phyloP scores from a whole-genome alignment of 2,113 vertebrate species.

The Seriola quinqueradiata region DNA sequence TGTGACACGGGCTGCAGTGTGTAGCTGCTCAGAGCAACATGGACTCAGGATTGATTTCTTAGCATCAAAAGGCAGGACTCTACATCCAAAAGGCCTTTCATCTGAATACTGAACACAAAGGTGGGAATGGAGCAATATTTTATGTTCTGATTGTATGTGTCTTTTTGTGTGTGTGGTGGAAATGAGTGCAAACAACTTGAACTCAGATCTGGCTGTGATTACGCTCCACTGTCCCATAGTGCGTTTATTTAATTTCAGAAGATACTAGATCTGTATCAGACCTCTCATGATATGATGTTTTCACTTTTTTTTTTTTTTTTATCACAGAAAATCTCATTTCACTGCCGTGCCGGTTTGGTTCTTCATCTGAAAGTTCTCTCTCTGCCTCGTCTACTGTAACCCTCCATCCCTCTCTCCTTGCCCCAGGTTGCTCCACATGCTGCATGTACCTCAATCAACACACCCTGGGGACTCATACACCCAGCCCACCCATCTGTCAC shows the following conservation, averaged over 20 bases:
- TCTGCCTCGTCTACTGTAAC: background rate
- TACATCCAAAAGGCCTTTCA: slow-evolving; percentile 62
- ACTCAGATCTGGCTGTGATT: slow-evolving; percentile 43
- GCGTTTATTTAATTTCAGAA: slow-evolving; percentile 50
- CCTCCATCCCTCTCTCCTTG: slow-evolving; percentile 10
- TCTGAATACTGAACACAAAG: slow-evolving; percentile 63
- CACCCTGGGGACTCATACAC: slow-evolving; percentile 30
- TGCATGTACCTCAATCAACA: slow-evolving; percentile 49
- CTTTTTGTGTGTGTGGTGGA: slow-evolving; percentile 21
- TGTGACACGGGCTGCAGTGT: slow-evolving; percentile 25
- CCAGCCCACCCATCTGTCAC: slow-evolving; percentile 58
- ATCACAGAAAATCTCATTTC: slow-evolving; percentile 6
- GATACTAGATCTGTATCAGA: slow-evolving; percentile 32
- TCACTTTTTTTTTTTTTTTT: slow-evolving; percentile 1
- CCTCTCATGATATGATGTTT: slow-evolving; percentile 14
- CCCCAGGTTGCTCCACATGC: slow-evolving; percentile 53
- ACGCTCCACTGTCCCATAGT: background rate
- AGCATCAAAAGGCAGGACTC: slow-evolving; percentile 64
- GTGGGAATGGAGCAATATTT: slow-evolving; percentile 25
- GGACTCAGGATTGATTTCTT: slow-evolving; percentile 59
- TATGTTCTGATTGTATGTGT: slow-evolving; percentile 31
- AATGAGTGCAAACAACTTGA: slow-evolving; percentile 45
- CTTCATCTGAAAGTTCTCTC: background rate
- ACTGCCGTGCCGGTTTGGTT: background rate
- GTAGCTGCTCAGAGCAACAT: slow-evolving; percentile 51